Evolutionary conservation across 2,797 vertebrate genomes (phyloP), one percentile per base, ranked within the genome.

Genomic region (Artibeus lituratus): DNA sequence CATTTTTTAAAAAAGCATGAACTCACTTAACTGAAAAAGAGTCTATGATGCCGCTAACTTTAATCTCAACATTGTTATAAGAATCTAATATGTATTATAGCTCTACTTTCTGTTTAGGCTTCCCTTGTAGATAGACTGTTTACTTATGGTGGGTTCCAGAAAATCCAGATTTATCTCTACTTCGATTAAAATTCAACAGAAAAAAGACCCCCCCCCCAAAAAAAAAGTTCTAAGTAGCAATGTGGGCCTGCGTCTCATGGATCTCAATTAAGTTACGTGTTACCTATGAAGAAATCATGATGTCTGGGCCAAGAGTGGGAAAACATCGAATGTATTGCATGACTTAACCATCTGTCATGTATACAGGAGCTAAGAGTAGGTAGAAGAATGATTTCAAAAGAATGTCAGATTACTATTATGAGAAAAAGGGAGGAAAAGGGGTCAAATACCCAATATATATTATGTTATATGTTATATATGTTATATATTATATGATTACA

Each of bases 111-210:
- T 87, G 9, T 59, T 67, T 53, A 91, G 57, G 10, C 8, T 91
- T 87, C 8, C 26, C n/a, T 83, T 73, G 15, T 1, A 32, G 3
- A 55, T 21, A 91, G 5, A 77, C 29, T 94, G 22, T 21, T 67
- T 53, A 16, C 18, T 47, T 72, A 24, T 10, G 39, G 35, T 35
- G 16, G 24, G 22, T 96, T 26, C 67, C 37, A 62, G n/a, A 16
- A 84, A 16, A 55, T n/a, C 35, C 18, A 62, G 24, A 14, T 2
- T 77, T 73, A 47, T n/a, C 51, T 72, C 37, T 89, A 76, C 74
- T 76, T 77, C 86, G 24, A 76, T 73, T 90, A 95, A 62, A 86
- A 85, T 91, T n/a, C 44, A 69, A 12, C 18, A 73, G 67, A 32
- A 37, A 37, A 37, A 83, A 57, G 70, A 10, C 57, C 5, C 1